These are phyloP conservation scores for Lagopus muta DNA, from an alignment of 2,113 vertebrate genomes.

Conservation along the genomic window DNA sequence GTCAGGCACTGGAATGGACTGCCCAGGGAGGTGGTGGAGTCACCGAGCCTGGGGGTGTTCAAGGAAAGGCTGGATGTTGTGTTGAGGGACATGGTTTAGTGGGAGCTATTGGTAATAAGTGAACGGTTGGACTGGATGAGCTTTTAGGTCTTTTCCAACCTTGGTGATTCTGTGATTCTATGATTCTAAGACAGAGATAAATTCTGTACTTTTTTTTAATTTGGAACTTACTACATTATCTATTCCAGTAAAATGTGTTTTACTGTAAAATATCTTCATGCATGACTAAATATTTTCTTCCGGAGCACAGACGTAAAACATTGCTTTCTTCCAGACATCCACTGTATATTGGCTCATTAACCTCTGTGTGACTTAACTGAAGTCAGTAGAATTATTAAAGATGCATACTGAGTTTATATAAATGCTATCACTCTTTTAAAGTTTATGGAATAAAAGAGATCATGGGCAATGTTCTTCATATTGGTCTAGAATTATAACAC, in stretches of 20 bases:
- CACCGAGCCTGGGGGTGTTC: no score
- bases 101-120: no score
- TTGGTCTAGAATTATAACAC: not conserved
- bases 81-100: no score
- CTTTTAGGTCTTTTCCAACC: no score
- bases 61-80: no score
- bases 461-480: not conserved
- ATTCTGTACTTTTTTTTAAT: not conserved
- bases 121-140: no score
- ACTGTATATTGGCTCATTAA: not conserved
- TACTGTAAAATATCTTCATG: not conserved
- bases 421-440: not conserved
- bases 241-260: not conserved
- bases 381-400: not conserved
- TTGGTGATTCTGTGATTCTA: no score
- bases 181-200: not conserved
- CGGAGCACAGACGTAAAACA: not conserved
- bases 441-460: not conserved
- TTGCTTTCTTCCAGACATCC: not conserved
- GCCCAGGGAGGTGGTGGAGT: no score
- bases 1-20: no score
- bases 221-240: not conserved
- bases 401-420: not conserved
- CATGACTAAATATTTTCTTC: not conserved
- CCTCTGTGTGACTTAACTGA: fast-evolving